phyloP scores from a whole-genome alignment of 1,140 invertebrate genomes.

The Philopotamus ludificatus region DNA sequence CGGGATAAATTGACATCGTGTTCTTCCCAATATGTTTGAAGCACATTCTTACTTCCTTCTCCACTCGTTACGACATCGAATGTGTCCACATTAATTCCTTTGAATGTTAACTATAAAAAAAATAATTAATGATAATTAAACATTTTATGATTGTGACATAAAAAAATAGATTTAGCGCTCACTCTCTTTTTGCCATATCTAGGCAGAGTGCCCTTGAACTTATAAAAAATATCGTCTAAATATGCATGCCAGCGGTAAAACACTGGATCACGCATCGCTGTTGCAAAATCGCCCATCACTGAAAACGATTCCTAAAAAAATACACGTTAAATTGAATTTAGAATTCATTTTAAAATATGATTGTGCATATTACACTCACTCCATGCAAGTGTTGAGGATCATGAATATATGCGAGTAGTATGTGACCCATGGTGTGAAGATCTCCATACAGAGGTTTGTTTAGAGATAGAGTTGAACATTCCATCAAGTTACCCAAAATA shows the following conservation, averaged over 20 bases:
- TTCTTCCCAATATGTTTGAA: slow-evolving; percentile 72
- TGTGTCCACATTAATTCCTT: slow-evolving; percentile 54
- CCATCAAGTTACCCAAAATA: slow-evolving; percentile 76
- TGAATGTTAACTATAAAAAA: too few relatives aligned
- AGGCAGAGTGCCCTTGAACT: slow-evolving; percentile 70
- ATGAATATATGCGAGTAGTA: slow-evolving; percentile 65
- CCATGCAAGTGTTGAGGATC: slow-evolving; percentile 60
- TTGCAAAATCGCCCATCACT: slow-evolving; percentile 69
- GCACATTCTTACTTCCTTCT: slow-evolving; percentile 53
- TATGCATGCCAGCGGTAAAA: slow-evolving; percentile 84
- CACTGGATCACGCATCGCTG: slow-evolving; percentile 78
- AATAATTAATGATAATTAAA: too few relatives aligned
- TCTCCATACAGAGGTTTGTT: slow-evolving; percentile 72
- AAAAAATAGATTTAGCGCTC: too few relatives aligned
- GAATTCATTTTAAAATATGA: too few relatives aligned
- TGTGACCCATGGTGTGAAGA: slow-evolving; percentile 70
- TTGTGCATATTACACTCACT: too few relatives aligned
- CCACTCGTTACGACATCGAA: too few relatives aligned
- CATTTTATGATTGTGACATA: too few relatives aligned
- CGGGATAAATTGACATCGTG: slow-evolving; percentile 71
- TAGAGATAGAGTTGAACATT: slow-evolving; percentile 68
- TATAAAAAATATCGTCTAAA: slow-evolving; percentile 75
- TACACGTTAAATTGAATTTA: too few relatives aligned
- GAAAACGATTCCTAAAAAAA: slow-evolving; percentile 53
- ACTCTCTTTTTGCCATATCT: slow-evolving; percentile 64